Percentiles rank a stretch among this genome's conserved stretches.
Evolutionary conservation across 1,140 invertebrate genomes (phyloP).

Genomic region (Lepidurus arcticus): DNA sequence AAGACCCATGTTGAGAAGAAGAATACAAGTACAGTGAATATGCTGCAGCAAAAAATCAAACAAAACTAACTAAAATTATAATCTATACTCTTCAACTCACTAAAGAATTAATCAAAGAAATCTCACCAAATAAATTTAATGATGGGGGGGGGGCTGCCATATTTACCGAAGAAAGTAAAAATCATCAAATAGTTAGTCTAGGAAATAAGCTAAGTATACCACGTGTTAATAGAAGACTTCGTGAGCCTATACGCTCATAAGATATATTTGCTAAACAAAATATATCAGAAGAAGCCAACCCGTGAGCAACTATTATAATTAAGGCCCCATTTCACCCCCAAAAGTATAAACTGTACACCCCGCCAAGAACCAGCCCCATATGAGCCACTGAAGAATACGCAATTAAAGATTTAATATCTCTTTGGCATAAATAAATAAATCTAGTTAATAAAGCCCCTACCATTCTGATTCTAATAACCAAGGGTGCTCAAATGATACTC

Average conservation of each 20-base stretch:
- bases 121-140: slow-evolving; percentile 49
- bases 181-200: slow-evolving; percentile 52
- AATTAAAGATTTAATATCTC: slow-evolving; percentile 56
- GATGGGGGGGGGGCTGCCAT: slow-evolving; percentile 43
- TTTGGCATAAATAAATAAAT: slow-evolving; percentile 56
- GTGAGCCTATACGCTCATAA: slow-evolving; percentile 51
- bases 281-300: slow-evolving; percentile 56
- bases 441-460: slow-evolving; percentile 51
- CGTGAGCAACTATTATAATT: slow-evolving; percentile 59
- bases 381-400: slow-evolving; percentile 59
- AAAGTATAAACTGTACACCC: slow-evolving; percentile 46
- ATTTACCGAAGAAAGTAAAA: slow-evolving; percentile 52
- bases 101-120: slow-evolving; percentile 54
- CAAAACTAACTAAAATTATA: too few relatives aligned
- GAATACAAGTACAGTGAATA: too few relatives aligned
- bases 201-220: slow-evolving; percentile 41
- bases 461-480: slow-evolving; percentile 51
- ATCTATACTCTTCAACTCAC: too few relatives aligned
- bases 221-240: slow-evolving; percentile 46
- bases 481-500: too few relatives aligned
- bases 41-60: too few relatives aligned
- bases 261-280: too few relatives aligned
- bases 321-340: slow-evolving; percentile 49
- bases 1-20: slow-evolving; percentile 28
- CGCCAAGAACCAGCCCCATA: slow-evolving; percentile 51